A percentile compares a stretch with the other conserved stretches of the same genome.
These are phyloP conservation scores for Raja brachyura DNA, from an alignment of 2,113 vertebrate genomes.

Conservation along the genomic window DNA sequence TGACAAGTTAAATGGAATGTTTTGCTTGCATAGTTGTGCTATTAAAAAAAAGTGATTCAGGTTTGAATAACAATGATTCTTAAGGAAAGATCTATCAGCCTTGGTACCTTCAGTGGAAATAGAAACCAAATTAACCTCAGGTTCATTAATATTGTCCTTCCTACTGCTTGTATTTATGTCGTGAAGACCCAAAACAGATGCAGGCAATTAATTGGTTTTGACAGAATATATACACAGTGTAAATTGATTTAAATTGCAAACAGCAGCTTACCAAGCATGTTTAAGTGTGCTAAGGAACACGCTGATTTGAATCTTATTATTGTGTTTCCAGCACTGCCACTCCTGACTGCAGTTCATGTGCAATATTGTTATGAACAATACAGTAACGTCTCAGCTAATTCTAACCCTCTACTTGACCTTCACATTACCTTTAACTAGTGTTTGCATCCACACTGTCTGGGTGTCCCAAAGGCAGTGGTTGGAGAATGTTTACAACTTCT, in stretches of 20 bases:
- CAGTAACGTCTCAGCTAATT: background rate
- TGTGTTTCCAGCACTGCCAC: background rate
- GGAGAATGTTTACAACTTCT: background rate
- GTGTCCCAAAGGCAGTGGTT: too few relatives aligned
- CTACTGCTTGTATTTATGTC: background rate
- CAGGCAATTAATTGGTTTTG: background rate
- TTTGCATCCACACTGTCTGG: background rate
- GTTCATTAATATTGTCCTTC: background rate
- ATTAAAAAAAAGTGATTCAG: background rate
- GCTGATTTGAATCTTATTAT: background rate
- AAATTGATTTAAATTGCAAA: constrained; percentile 17
- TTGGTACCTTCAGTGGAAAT: background rate
- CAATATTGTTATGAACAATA: background rate
- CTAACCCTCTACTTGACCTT: background rate
- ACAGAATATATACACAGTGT: background rate
- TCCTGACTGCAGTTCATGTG: background rate
- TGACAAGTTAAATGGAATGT: background rate
- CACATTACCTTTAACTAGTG: background rate
- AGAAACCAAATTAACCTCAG: background rate
- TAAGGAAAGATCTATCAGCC: background rate
- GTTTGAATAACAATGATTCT: background rate
- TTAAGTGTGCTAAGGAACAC: background rate
- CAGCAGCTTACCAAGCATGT: background rate
- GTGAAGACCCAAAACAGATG: background rate
- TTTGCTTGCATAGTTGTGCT: background rate